Conservation (phyloP, 2,888 invertebrate species). For the Mimumesa dahlbomi region DNA sequence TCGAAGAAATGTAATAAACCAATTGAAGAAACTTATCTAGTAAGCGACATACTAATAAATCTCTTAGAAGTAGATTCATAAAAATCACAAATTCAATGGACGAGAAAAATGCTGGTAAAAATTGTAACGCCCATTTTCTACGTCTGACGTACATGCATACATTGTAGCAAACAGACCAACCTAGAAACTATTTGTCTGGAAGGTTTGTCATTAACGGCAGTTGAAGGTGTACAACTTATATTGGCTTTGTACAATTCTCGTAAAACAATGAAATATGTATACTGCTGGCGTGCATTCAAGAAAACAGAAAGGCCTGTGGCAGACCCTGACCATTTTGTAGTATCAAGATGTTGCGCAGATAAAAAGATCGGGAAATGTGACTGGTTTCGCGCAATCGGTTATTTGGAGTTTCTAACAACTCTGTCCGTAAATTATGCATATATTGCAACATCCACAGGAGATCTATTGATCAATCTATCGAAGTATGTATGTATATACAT, state of each 20-base stretch:
- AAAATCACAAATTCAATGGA: background rate
- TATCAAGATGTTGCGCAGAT: too few species aligned
- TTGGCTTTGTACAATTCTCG: constrained; percentile 61
- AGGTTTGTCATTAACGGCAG: constrained; percentile 55
- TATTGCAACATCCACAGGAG: constrained; percentile 65
- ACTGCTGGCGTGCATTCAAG: constrained; percentile 65
- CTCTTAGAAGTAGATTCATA: background rate
- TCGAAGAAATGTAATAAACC: constrained; percentile 29
- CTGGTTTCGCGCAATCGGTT: constrained; percentile 63
- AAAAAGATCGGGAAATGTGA: constrained; percentile 44
- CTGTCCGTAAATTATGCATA: constrained; percentile 66
- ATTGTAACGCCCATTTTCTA: background rate
- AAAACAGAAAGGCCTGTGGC: background rate
- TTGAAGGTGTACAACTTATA: constrained; percentile 60
- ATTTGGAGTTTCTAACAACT: constrained; percentile 59
- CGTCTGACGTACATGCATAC: constrained; percentile 3
- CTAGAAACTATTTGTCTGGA: constrained; percentile 63
- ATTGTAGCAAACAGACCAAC: constrained; percentile 53
- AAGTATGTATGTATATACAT: constrained; percentile 41
- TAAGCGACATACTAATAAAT: constrained; percentile 8
- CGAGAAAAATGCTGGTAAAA: background rate
- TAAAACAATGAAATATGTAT: constrained; percentile 59
- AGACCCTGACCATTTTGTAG: too few species aligned
- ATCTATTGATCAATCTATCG: constrained; percentile 61
- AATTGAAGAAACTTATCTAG: constrained; percentile 23